Evolutionary conservation across 2,888 invertebrate genomes (phyloP), one percentile per base, ranked within the genome.

Genomic region (Rutpela maculata): DNA sequence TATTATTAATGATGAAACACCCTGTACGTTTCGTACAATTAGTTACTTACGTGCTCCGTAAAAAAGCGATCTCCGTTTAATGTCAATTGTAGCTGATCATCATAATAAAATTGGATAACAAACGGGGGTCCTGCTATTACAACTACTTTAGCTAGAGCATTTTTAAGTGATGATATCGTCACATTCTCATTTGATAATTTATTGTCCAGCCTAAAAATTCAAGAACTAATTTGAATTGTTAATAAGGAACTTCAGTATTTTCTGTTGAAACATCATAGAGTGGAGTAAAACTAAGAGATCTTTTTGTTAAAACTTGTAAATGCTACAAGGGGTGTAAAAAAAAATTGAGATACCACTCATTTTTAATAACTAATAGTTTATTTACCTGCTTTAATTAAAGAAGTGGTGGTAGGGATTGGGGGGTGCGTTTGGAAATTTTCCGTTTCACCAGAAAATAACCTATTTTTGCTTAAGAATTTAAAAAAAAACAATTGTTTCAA

Each of bases 21-120:
- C 3, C 5, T 50, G n/a, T 43, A 22, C 9, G 6, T 55, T 68
- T 35, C 18, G 26, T 5, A 17, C n/a, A n/a, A 57, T 38, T 6
- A 11, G 9, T 59, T 55, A 77, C 74, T 76, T 77, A 78, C 81
- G 11, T 76, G 76, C 15, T 78, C 74, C 43, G 80, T 77, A n/a
- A 78, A 59, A 9, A 81, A 63, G 10, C 68, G 59, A 12, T 70
- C 70, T 35, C 77, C 78, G n/a, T 75, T 69, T 18, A 81, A 69
- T 18, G 68, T 59, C 9, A 75, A 38, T 66, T 71, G 56, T 18
- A 78, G 19, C 5, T 26, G 12, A 17, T 75, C 63, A 3, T 75
- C 66, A 17, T 72, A 38, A 18, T 71, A 76, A 62, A 80, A 74
- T 59, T 77, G 65, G 0, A 79, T 56, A 11, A 15, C 71, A 35